Base-by-base conservation (phyloP, 2,113 vertebrate species). In the Ahaetulla prasina region DNA sequence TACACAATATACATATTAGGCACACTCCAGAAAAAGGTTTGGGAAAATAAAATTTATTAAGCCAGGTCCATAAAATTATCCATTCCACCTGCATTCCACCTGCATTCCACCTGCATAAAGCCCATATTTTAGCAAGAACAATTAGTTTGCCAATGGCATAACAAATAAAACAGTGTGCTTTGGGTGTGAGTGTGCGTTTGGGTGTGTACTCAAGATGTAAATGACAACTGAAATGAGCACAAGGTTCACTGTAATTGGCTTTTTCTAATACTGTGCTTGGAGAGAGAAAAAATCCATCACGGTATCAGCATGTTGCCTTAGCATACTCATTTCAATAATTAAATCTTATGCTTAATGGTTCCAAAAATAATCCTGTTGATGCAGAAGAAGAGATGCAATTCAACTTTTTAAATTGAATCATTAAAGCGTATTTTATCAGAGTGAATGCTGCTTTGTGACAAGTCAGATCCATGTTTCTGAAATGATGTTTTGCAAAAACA, bases 281-380 rank as follows among this genome's bases (percentile, higher is more conserved):
- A 12, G 5, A 30, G 11, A 27, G 8, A 27, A 10, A 45, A 80
- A 27, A 85, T 84, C 53, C 53, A 89, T 92, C 91, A 92, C 27
- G 1, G 39, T n/a, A 84, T 43, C 87, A 89, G 52, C 63, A 89
- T 52, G 50, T 80, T 89, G 68, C 88, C 30, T 89, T 50, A 85
- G 85, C 22, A 92, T 92, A 89, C 39, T 85, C 39, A 57, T 85
- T 92, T 89, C 88, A 89, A 89, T 92, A 85, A 92, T 85, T 89
- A 54, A 49, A 85, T 85, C 74, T 60, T 89, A 85, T n/a, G 43
- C 88, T 85, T 49, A 85, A 89, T 57, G 35, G 68, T 57, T 92
- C 22, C 52, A 55, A 92, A 85, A 89, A 89, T 35, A 89, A 57
- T 45, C 57, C 68, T 89, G 63, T 89, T 55, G 18, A 87, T 88